Evolutionary conservation across 2,113 vertebrate species (phyloP), one percentile per base, ranked within the genome.

Genomic region (Sylvicapra grimmia): DNA sequence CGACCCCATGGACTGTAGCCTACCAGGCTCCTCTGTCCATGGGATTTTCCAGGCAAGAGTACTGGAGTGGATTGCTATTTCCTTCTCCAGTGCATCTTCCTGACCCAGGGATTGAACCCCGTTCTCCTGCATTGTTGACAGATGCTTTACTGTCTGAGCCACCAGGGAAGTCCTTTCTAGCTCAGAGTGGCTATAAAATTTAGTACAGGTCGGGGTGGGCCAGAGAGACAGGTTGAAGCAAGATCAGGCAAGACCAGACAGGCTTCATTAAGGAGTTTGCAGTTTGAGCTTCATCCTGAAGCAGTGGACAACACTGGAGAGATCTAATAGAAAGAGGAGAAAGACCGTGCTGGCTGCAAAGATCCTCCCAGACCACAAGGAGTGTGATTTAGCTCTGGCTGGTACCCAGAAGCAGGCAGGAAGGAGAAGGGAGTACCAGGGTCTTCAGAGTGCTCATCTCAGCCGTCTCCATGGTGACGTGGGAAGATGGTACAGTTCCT

Each of bases 401-500:
- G 79, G 31, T 23, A 12, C 44, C 47, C 8, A 12, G 5, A 10
- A 7, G 49, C 49, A 56, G 77, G 27, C 29, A n/a, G 51, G 14
- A 16, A 33, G 33, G 53, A 11, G 36, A 16, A 3, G 23, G 7
- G 61, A n/a, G 36, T 31, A 27, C 36, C 44, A 79, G 27, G 36
- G 9, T 44, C 56, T 86, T 33, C 10, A 6, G 3, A 33, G 18
- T 33, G 27, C 56, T 77, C 53, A 58, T 40, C 59, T 93, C 63
- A 29, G 53, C 75, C 10, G 1, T 92, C 75, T 88, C 61, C 88
- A 82, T 93, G 59, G 83, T 84, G 33, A 94, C 89, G 19, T 59
- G 58, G 31, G 65, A 29, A 77, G 25, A 58, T 47, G 25, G 31
- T 33, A 18, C 14, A n/a, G 12, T 68, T 89, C 65, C 53, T 59